Base-by-base conservation (phyloP, 2,888 invertebrate species). In the Pemphredon lugubris region DNA sequence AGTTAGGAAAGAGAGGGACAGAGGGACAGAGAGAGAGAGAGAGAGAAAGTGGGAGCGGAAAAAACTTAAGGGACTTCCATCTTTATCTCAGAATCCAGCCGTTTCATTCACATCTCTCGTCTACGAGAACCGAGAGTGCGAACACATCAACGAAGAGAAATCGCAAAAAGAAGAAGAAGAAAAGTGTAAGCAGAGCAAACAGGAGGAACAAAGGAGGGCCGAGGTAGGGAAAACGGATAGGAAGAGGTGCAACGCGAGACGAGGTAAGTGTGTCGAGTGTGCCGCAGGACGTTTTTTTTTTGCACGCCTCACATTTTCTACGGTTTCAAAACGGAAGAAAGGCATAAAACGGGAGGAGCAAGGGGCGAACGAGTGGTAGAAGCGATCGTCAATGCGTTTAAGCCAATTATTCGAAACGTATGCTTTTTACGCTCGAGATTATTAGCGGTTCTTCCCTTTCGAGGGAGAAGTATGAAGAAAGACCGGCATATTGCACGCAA, bases 271-370 rank as follows among this genome's bases (percentile, higher is more conserved):
- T 55, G 64, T 74, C 63, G 76, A 70, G 61, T 55, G 64, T 64
- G 67, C 59, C 59, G 69, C 58, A 64, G 53, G 54, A 75, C 63
- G 48, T 53, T 73, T 79, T 81, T 73, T 79, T 81, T 79, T 79
- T 79, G 59, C 78, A 79, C 64, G 64, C 61, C 75, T 75, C 79
- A 81, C 57, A 75, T 79, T 79, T 79, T 79, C 79, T 79, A 79
- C 72, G 61, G 72, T 78, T 79, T 73, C 50, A 57, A 57, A 40
- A 51, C 32, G 26, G 23, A 32, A 51, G 4, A 44, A 37, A 42
- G n/a, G 30, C 16, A 32, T 4, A 21, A 20, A 55, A 45, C 7
- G 53, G 21, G 13, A 3, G 20, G 13, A 21, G 23, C 34, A 6
- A n/a, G 9, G 16, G 13, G 13, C n/a, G 40, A 21, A 30, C n/a